Conservation (phyloP, 1,140 invertebrate species). For the Zaprionus inermis region DNA sequence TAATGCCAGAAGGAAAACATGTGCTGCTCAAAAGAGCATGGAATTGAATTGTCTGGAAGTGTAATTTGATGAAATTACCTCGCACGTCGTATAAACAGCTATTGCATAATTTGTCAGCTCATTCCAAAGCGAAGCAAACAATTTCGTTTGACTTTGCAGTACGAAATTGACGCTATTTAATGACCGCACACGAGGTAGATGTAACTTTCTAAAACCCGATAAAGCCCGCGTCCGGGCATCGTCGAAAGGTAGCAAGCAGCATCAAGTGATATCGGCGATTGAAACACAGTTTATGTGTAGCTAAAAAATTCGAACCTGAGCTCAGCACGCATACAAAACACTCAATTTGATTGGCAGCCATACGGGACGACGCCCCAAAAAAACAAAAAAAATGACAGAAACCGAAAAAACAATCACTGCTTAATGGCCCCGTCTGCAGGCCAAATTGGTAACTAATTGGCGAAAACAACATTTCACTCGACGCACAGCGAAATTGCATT, state of each 20-base stretch:
- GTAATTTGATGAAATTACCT: conserved; percentile 49
- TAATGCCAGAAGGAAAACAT: conserved; percentile 33
- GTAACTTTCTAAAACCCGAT: conserved; percentile 64
- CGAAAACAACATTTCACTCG: conserved; percentile 74
- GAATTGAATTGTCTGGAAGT: conserved; percentile 46
- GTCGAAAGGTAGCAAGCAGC: conserved; percentile 36
- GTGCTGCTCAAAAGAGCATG: conserved; percentile 46
- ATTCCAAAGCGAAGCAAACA: conserved; percentile 12
- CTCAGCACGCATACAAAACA: conserved; percentile 68
- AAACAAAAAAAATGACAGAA: conserved; percentile 37
- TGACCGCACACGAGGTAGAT: conserved; percentile 37
- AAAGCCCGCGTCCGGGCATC: conserved; percentile 7
- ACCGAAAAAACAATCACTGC: conserved; percentile 54
- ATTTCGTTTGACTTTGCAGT: conserved; percentile 64
- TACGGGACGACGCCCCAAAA: conserved; percentile 52
- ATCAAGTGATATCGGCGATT: conserved; percentile 40
- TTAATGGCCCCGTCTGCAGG: conserved; percentile 60
- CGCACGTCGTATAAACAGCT: conserved; percentile 18
- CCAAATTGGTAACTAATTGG: conserved; percentile 77
- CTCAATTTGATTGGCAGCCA: conserved; percentile 57
- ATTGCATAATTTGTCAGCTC: conserved; percentile 64
- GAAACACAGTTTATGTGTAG: conserved; percentile 33
- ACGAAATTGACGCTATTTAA: conserved; percentile 59
- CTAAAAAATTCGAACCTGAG: conserved; percentile 17
- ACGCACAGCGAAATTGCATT: conserved; percentile 57